Evolutionary conservation across 2,113 vertebrate genomes (phyloP).

Genomic region (Tragelaphus imberbis): DNA sequence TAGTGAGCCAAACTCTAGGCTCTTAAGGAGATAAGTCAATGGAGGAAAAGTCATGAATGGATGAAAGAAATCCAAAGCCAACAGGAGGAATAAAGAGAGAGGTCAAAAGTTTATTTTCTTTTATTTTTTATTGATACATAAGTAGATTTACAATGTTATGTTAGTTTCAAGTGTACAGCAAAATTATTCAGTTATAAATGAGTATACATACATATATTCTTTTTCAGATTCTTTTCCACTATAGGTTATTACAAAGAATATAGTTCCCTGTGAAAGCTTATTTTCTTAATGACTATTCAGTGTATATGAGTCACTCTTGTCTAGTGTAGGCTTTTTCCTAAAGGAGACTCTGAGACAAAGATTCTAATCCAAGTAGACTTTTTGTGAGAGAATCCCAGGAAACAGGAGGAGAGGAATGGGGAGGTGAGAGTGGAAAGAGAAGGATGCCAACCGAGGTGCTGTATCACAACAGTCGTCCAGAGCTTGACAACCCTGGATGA

Average conservation of each 20-base stretch:
- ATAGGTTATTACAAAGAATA: not conserved
- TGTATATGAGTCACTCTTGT: not conserved
- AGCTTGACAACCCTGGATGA: not conserved
- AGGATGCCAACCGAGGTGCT: not conserved
- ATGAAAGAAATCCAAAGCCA: not conserved
- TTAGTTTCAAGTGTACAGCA: not conserved
- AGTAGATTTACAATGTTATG: not conserved
- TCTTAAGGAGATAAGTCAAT: not conserved
- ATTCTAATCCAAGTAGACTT: not conserved
- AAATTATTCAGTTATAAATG: not conserved
- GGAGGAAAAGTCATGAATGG: not conserved
- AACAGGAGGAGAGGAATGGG: not conserved
- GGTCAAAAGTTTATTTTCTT: not conserved
- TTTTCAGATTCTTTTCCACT: not conserved
- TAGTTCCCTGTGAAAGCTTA: not conserved
- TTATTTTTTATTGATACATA: not conserved
- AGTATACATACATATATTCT: not conserved
- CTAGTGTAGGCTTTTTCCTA: not conserved
- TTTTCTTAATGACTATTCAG: not conserved
- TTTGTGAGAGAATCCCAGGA: not conserved
- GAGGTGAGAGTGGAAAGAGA: not conserved
- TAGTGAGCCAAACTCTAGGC: not conserved
- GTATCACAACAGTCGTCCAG: not conserved
- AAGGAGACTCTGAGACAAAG: not conserved
- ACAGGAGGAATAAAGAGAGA: not conserved